Percentiles rank a stretch among this genome's conserved stretches.
Evolutionary conservation across 2,797 vertebrate genomes (phyloP).

Genomic region (Anguilla obscura): DNA sequence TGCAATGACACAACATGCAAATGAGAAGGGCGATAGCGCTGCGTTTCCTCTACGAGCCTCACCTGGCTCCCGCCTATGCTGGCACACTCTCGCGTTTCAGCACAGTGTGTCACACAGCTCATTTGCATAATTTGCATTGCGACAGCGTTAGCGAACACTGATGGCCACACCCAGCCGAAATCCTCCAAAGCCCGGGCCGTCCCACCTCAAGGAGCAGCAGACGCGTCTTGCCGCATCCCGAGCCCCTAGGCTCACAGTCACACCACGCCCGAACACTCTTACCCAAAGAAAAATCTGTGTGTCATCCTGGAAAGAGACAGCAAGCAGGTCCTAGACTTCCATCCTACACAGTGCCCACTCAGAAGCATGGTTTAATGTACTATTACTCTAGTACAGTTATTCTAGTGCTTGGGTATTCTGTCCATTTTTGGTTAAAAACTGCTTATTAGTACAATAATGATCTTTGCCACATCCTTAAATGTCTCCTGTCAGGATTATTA

Average conservation of each 20-base stretch:
- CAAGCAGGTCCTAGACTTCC: background rate
- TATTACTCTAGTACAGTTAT: too few species aligned
- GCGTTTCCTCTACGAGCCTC: background rate
- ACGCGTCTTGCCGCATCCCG: background rate
- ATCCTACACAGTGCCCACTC: background rate
- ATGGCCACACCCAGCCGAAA: background rate
- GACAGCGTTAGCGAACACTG: background rate
- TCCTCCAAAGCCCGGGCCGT: background rate
- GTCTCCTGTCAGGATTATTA: background rate
- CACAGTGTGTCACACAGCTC: background rate
- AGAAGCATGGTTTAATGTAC: background rate
- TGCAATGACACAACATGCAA: background rate
- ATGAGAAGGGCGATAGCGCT: background rate
- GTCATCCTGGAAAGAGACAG: background rate
- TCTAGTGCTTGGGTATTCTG: too few species aligned
- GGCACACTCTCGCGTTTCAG: background rate
- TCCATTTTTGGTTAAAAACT: too few species aligned
- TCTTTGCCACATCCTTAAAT: background rate
- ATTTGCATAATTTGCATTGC: constrained; percentile 14
- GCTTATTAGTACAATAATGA: background rate
- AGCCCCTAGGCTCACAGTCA: background rate
- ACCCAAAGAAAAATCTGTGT: too few species aligned
- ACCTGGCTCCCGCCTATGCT: background rate
- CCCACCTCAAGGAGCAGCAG: background rate
- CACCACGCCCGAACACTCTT: background rate